phyloP scores from a whole-genome alignment of 1,140 invertebrate species.

The Pseudomyrmex gracilis region DNA sequence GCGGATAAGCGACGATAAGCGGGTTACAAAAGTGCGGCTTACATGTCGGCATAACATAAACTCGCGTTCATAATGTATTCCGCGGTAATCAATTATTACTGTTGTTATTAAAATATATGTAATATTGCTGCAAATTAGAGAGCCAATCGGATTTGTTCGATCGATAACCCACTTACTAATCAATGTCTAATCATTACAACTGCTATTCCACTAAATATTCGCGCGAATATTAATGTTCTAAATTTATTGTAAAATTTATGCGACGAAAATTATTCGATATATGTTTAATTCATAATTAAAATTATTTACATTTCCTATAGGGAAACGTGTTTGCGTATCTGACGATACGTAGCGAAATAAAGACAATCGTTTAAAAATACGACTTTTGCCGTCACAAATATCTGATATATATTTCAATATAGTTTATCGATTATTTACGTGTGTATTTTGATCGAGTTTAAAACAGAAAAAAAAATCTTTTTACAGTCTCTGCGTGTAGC shows the following conservation, averaged over 20 bases:
- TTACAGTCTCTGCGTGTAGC: neutral
- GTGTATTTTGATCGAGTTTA: neutral
- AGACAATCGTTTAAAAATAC: too few relatives aligned
- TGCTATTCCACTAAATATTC: constrained; percentile 9
- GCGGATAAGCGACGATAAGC: constrained; percentile 6
- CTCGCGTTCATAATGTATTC: neutral
- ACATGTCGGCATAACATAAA: neutral
- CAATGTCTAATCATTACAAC: constrained; percentile 2
- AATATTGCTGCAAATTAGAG: constrained; percentile 18
- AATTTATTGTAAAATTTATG: constrained; percentile 2
- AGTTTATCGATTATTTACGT: too few relatives aligned
- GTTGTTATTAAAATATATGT: constrained; percentile 4
- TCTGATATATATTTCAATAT: too few relatives aligned
- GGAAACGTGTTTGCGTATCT: too few relatives aligned
- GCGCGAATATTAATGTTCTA: neutral
- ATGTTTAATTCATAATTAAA: too few relatives aligned
- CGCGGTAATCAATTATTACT: constrained; percentile 1
- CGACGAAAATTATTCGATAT: neutral
- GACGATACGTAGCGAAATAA: too few relatives aligned
- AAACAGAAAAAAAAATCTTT: neutral
- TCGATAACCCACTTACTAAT: neutral
- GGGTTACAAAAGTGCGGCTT: neutral
- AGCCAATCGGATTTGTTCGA: neutral
- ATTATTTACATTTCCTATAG: too few relatives aligned
- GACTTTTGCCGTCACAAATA: too few relatives aligned